Evolutionary conservation across 23 tunicate species (phyloP), one percentile per base, ranked within the genome.

Genomic region (Aplidium turbinatum): DNA sequence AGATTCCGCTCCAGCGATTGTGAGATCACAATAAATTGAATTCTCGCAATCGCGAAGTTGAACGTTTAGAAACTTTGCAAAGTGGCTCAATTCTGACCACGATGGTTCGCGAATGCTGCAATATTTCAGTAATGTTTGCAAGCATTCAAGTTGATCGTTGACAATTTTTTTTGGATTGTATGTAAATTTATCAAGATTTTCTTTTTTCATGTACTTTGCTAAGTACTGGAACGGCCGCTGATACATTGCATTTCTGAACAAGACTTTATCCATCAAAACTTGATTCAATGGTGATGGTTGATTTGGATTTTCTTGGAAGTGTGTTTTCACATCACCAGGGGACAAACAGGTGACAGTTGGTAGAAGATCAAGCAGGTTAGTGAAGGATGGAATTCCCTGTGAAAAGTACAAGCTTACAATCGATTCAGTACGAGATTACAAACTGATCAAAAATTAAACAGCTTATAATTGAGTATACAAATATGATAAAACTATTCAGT

Each of bases 191-290:
- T 82, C 73, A 32, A 82, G 47, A 48, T 82, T 63, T 25, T 38
- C 33, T 0, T 39, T 38, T 3, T 46, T 31, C 1, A 36, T 24
- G 36, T 39, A 63, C 1, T 31, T 34, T 4, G 35, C 24, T 34
- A 82, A 35, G 38, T 82, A 82, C 36, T 82, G 87, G 33, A 34
- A 82, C 16, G 87, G 87, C 29, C 87, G 60, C 35, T 82, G 87
- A 40, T 77, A 82, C n/a, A 58, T 58, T 48, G 62, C 87, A 46
- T 39, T 77, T 33, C 26, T 34, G 35, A 82, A 53, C 54, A 77
- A 46, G 33, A 22, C 36, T 2, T 28, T 24, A 73, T 82, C 87
- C 87, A 82, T 82, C 28, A 36, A 35, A 42, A 82, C 25, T 6
- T 55, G 62, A 55, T 55, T 55, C 6, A 6, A 7, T 9, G 16